A percentile compares a stretch with the other conserved stretches of the same genome.
phyloP scores from a whole-genome alignment of 1,140 invertebrate species.

The Platorchestia sp. region DNA sequence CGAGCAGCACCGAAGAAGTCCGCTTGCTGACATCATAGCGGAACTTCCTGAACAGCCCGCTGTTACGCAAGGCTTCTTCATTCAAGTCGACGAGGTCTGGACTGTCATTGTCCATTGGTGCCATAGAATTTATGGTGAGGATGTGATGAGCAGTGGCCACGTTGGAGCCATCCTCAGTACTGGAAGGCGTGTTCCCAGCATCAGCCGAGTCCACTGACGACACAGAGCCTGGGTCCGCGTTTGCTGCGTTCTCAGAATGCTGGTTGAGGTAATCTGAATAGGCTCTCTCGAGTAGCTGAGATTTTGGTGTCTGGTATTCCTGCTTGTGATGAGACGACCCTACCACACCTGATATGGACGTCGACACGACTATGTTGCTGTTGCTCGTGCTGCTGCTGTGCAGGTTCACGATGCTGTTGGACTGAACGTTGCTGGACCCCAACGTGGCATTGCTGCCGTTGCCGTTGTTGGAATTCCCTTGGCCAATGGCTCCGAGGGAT shows the following conservation, averaged over 20 bases:
- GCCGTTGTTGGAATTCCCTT: not conserved
- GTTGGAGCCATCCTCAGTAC: not conserved
- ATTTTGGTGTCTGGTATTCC: slow-evolving; percentile 51
- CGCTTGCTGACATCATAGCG: slow-evolving; percentile 16
- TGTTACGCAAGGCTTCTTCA: not conserved
- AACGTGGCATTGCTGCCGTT: not conserved
- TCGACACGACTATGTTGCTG: not conserved
- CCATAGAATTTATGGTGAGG: slow-evolving; percentile 3
- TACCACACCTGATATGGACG: not conserved
- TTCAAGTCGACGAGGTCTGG: slow-evolving; percentile 11
- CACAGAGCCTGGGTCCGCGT: not conserved
- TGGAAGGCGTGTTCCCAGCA: slow-evolving; percentile 17
- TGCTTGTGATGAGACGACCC: slow-evolving; percentile 52
- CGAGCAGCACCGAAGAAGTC: not conserved
- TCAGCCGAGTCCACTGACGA: not conserved
- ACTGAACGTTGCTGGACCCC: not conserved
- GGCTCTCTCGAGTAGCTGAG: slow-evolving; percentile 36
- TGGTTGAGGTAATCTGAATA: slow-evolving; percentile 46
- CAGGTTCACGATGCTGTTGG: not conserved
- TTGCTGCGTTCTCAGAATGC: not conserved
- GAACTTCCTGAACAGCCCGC: not conserved
- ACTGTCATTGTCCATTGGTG: not conserved
- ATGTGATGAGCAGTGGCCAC: slow-evolving; percentile 20
- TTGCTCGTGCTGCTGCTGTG: not conserved
- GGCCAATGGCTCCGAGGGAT: not conserved